Evolutionary conservation across 2,113 vertebrate genomes (phyloP).

Genomic region (Cyphomyrus plagiostoma): DNA sequence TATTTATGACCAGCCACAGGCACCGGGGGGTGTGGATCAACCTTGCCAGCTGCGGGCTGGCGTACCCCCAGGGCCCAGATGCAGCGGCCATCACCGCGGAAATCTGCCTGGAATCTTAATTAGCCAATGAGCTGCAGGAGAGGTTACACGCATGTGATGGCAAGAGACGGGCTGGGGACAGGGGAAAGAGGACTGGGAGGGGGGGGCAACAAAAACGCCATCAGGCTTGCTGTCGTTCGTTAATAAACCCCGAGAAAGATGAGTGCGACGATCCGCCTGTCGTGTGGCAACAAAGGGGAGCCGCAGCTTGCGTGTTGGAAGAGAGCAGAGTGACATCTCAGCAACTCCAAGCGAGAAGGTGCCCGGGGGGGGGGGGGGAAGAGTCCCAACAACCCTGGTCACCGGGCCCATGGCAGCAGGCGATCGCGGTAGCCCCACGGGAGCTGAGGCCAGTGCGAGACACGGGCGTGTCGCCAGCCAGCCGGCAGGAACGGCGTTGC

Average conservation of each 20-base stretch:
- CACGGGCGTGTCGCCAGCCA: neutral
- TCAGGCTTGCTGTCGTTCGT: conserved; percentile 20
- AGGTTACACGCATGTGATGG: conserved; percentile 36
- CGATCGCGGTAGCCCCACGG: neutral
- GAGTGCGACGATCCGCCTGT: neutral
- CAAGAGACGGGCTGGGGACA: conserved; percentile 29
- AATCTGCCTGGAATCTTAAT: conserved; percentile 84
- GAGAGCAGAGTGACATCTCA: neutral
- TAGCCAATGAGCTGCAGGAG: conserved; percentile 70
- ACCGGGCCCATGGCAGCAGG: neutral
- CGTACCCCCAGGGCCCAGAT: conserved; percentile 73
- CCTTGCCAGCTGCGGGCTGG: conserved; percentile 77
- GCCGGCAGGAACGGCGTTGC: neutral
- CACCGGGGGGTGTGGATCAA: conserved; percentile 76
- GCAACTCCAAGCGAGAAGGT: neutral
- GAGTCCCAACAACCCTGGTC: neutral
- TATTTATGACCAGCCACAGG: conserved; percentile 91
- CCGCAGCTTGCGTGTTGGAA: neutral
- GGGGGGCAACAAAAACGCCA: conserved; percentile 3
- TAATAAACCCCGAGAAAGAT: conserved; percentile 18
- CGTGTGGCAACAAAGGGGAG: conserved; percentile 7
- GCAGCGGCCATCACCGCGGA: conserved; percentile 71
- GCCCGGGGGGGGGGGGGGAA: neutral
- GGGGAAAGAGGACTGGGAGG: neutral
- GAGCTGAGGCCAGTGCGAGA: neutral